These are phyloP conservation scores for Parelbella ahira DNA, from an alignment of 2,888 invertebrate genomes.

Conservation along the genomic window DNA sequence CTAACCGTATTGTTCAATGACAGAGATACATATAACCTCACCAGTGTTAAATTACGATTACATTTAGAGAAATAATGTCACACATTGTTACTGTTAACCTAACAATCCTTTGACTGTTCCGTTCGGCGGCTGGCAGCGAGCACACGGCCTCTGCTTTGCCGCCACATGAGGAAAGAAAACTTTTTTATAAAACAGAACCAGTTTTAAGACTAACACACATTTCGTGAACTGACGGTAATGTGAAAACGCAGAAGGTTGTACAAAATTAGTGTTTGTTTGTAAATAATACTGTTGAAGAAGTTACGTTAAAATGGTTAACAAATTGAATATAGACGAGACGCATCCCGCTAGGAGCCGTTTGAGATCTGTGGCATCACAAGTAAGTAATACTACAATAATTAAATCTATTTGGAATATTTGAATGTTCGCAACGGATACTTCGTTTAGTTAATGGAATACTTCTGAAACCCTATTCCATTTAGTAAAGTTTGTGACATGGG, in stretches of 20 bases:
- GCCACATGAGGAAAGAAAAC: not conserved
- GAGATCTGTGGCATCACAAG: slow-evolving; percentile 54
- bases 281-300: slow-evolving; percentile 1
- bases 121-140: not conserved
- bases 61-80: slow-evolving; percentile 3
- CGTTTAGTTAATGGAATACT: too few relatives aligned
- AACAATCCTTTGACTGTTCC: not conserved
- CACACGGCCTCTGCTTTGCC: not conserved
- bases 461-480: too few relatives aligned
- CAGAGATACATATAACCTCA: too few relatives aligned
- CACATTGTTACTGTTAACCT: not conserved
- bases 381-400: too few relatives aligned
- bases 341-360: slow-evolving; percentile 41
- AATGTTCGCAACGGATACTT: too few relatives aligned
- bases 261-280: not conserved
- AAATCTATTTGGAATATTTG: too few relatives aligned
- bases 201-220: not conserved
- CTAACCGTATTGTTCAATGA: too few relatives aligned
- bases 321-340: slow-evolving; percentile 42
- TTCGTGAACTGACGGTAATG: not conserved
- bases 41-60: slow-evolving; percentile 1
- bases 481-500: too few relatives aligned
- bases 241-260: not conserved
- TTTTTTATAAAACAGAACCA: not conserved
- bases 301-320: slow-evolving; percentile 50